Base-by-base conservation (phyloP, 2,888 invertebrate species). In the Drosophila lutescens region DNA sequence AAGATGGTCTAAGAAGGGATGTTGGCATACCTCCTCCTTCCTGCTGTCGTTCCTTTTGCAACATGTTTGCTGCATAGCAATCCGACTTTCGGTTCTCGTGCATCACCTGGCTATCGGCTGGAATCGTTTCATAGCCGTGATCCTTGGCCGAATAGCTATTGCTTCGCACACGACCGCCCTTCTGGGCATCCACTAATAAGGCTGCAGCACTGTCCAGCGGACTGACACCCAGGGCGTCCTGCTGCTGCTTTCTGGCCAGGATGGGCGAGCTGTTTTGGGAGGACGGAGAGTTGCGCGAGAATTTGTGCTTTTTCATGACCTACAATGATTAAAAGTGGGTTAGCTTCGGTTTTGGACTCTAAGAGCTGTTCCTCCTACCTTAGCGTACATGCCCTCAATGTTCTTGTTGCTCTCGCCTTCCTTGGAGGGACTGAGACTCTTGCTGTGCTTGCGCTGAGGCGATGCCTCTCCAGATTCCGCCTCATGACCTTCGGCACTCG, bases 321-420 rank as follows among this genome's bases (percentile, higher is more conserved):
- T 92, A 53, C 1, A 0, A 5, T 2, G n/a, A 9, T 15, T 0
- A 0, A 1, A 15, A 0, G 0, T 4, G 3, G 8, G 0, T 32
- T 13, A 36, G 15, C 2, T 12, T 6, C 4, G 8, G 3, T 17
- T 6, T 12, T 2, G 7, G 2, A 26, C 2, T 0, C 4, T 9
- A 13, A 0, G 1, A 2, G 2, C 9, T 0, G 9, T 13, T 17
- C 3, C 8, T 36, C 95, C 94, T 20, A 97, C 97, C 93, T 97
- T 97, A 2, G 97, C 97, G 91, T 97, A 97, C 95, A 97, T 96
- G 85, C 97, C 97, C 82, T 97, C 97, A n/a, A 97, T 92, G 36
- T 82, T 82, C 9, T 82, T 53, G 17, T 55, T 96, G 86, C 97
- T 97, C 77, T 97, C 97, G 10, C 97, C 92, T 79, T 96, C 96